Conservation (phyloP, 2,797 vertebrate genomes). For the Manis javanica region DNA sequence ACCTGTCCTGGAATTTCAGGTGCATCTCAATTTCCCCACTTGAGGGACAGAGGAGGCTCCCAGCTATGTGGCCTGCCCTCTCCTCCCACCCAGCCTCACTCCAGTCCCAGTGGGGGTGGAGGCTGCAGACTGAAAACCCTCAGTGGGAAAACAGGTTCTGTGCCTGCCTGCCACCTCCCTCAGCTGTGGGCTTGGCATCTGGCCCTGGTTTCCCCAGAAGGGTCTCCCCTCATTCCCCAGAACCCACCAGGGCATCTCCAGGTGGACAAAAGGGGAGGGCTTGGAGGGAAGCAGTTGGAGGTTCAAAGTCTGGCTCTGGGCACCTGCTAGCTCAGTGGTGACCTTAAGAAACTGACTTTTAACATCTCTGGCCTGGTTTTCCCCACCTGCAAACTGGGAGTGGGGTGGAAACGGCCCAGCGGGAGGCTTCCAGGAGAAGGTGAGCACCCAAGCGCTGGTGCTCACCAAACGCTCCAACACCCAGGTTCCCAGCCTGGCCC, state of each 20-base stretch:
- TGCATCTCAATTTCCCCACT: not conserved
- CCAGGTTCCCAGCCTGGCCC: not conserved
- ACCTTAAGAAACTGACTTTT: not conserved
- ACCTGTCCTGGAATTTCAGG: not conserved
- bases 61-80: not conserved
- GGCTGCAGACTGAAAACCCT: constrained; percentile 8
- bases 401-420: not conserved
- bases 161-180: constrained; percentile 50
- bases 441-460: not conserved
- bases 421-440: not conserved
- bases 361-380: not conserved
- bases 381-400: not conserved
- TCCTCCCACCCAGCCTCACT: not conserved
- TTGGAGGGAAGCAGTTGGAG: not conserved
- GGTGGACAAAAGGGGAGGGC: not conserved
- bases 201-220: not conserved
- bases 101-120: not conserved
- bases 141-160: constrained; percentile 72
- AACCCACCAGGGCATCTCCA: not conserved
- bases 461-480: not conserved
- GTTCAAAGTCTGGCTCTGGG: not conserved
- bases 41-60: not conserved
- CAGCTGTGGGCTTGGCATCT: constrained; percentile 19
- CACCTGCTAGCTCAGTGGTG: not conserved
- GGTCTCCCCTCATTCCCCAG: not conserved